These are phyloP conservation scores for Drosophila triauraria DNA, from an alignment of 1,140 invertebrate genomes.

Conservation along the genomic window DNA sequence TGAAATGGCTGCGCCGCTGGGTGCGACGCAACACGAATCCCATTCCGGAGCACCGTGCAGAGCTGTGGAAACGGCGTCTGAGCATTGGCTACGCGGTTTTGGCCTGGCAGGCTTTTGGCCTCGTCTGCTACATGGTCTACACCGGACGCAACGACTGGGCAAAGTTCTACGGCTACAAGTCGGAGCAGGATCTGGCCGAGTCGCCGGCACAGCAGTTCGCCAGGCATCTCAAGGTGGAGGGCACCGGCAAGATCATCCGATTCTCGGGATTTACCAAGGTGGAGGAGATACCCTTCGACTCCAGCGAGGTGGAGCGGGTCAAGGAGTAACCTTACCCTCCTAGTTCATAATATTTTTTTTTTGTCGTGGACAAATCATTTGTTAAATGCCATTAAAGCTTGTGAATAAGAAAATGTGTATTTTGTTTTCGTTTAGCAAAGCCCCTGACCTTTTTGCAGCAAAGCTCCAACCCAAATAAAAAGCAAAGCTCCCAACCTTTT, in stretches of 20 bases:
- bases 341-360: slow-evolving; percentile 24
- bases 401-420: background rate
- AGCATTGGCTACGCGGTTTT: slow-evolving; percentile 87
- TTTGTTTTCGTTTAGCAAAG: background rate
- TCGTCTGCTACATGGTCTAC: slow-evolving; percentile 87
- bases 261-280: slow-evolving; percentile 72
- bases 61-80: slow-evolving; percentile 87
- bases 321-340: slow-evolving; percentile 37
- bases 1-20: slow-evolving; percentile 86
- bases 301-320: slow-evolving; percentile 27
- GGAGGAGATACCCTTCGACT: slow-evolving; percentile 77
- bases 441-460: no score
- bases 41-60: slow-evolving; percentile 86
- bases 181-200: slow-evolving; percentile 86
- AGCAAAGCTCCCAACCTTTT: no score
- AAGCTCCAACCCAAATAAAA: no score
- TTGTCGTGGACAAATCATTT: slow-evolving; percentile 17
- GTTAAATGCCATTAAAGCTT: slow-evolving; percentile 29
- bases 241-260: slow-evolving; percentile 83
- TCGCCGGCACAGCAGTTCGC: slow-evolving; percentile 85
- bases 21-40: slow-evolving; percentile 87
- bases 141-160: slow-evolving; percentile 88
- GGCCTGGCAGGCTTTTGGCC: slow-evolving; percentile 88
- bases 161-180: slow-evolving; percentile 87
- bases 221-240: slow-evolving; percentile 69